A percentile compares a stretch with the other conserved stretches of the same genome.
phyloP scores from a whole-genome alignment of 2,113 vertebrate species.

The Psittacula cyanocephala region DNA sequence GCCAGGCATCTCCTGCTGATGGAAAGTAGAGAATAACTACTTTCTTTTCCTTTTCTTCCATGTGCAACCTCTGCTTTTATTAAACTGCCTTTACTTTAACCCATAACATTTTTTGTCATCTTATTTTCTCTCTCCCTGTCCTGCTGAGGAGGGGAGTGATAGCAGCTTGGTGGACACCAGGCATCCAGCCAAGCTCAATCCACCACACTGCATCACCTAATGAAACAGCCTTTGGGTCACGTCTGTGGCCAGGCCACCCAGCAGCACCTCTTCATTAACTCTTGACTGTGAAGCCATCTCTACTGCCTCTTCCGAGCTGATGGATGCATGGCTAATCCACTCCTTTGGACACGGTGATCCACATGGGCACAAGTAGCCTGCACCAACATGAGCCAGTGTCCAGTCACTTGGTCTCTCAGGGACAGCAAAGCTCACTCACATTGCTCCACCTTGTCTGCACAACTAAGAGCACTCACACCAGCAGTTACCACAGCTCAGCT shows the following conservation, averaged over 20 bases:
- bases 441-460: background rate
- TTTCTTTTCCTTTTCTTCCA: background rate
- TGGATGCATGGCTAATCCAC: background rate
- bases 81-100: background rate
- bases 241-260: background rate
- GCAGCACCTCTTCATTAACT: background rate
- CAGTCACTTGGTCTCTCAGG: fast-evolving
- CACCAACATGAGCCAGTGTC: background rate
- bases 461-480: background rate
- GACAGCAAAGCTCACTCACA: background rate
- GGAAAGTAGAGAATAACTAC: background rate
- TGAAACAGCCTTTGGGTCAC: background rate
- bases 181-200: background rate
- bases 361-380: fast-evolving
- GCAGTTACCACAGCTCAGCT: background rate
- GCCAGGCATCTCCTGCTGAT: background rate
- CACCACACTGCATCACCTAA: background rate
- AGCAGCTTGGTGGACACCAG: background rate
- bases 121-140: background rate
- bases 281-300: background rate
- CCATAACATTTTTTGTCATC: background rate
- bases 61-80: background rate
- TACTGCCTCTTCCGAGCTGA: background rate
- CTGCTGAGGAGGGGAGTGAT: background rate
- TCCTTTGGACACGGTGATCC: fast-evolving